These are phyloP conservation scores for Erythrocebus patas DNA, from an alignment of 2,113 vertebrate genomes.

Conservation along the genomic window DNA sequence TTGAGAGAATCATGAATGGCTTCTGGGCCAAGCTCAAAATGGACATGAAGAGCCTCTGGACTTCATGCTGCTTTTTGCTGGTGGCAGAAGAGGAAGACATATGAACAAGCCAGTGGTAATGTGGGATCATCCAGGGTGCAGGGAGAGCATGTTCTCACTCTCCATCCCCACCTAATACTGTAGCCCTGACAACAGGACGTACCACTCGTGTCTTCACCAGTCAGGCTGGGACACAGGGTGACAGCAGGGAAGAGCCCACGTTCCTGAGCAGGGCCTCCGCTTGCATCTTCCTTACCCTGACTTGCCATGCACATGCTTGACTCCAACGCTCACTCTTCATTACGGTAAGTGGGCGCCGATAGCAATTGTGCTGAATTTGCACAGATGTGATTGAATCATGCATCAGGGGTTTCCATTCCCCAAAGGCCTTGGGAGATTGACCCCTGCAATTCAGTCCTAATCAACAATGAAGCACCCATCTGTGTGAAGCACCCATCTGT, in stretches of 20 bases:
- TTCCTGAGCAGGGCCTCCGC: background rate
- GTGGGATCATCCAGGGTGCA: background rate
- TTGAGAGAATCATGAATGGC: background rate
- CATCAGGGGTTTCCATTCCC: background rate
- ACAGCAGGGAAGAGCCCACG: background rate
- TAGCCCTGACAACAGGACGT: background rate
- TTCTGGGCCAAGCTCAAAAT: background rate
- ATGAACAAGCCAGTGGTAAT: background rate
- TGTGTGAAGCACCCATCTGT: background rate
- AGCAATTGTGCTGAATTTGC: background rate
- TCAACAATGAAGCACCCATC: background rate
- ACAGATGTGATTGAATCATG: background rate
- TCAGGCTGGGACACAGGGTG: background rate
- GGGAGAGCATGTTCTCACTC: fast-evolving
- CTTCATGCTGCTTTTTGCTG: background rate
- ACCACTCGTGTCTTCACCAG: background rate
- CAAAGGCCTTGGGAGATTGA: background rate
- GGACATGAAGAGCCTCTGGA: background rate
- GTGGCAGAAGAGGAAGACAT: background rate
- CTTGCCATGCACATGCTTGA: fast-evolving
- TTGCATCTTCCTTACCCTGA: background rate
- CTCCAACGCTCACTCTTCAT: background rate
- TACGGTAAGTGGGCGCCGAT: too few relatives aligned
- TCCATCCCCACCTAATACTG: background rate
- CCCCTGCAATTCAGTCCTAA: background rate